phyloP scores from a whole-genome alignment of 2,113 vertebrate genomes.

The Patagioenas fasciata region DNA sequence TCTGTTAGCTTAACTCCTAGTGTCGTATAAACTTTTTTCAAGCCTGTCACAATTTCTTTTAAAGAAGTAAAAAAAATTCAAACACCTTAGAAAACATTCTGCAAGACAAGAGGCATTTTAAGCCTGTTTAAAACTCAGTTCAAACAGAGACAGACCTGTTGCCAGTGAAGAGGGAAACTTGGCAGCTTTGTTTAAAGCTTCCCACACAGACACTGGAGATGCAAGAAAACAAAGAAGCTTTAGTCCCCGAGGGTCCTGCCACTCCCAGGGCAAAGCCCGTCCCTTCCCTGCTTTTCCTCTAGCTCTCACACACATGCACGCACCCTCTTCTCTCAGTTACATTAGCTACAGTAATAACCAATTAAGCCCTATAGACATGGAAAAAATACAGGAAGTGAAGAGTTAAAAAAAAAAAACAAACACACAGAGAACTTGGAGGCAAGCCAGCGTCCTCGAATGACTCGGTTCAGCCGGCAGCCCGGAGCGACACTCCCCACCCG shows the following conservation, averaged over 20 bases:
- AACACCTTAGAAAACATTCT: not conserved
- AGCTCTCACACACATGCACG: not conserved
- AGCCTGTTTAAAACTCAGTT: not conserved
- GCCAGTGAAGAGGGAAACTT: slow-evolving; percentile 40
- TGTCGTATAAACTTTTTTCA: not conserved
- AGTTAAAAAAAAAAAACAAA: not conserved
- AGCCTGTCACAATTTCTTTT: not conserved
- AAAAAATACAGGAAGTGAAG: slow-evolving; percentile 63
- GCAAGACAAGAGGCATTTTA: not conserved
- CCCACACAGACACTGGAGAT: not conserved
- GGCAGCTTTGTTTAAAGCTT: slow-evolving; percentile 51
- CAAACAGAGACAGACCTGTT: slow-evolving; percentile 30
- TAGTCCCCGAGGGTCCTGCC: slow-evolving; percentile 10
- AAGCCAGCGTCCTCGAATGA: slow-evolving; percentile 70
- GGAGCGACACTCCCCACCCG: not conserved
- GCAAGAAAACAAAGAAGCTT: slow-evolving; percentile 36
- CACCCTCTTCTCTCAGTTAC: not conserved
- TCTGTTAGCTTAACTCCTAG: not conserved
- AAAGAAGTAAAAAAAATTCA: not conserved
- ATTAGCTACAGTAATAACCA: slow-evolving; percentile 21
- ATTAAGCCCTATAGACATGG: slow-evolving; percentile 7
- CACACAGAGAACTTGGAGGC: slow-evolving; percentile 14
- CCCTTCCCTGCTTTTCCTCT: slow-evolving; percentile 10
- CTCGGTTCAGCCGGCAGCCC: slow-evolving; percentile 24
- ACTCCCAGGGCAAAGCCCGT: slow-evolving; percentile 14